phyloP scores from a whole-genome alignment of 1,140 invertebrate genomes.

The Thalassaphorura encarpata region DNA sequence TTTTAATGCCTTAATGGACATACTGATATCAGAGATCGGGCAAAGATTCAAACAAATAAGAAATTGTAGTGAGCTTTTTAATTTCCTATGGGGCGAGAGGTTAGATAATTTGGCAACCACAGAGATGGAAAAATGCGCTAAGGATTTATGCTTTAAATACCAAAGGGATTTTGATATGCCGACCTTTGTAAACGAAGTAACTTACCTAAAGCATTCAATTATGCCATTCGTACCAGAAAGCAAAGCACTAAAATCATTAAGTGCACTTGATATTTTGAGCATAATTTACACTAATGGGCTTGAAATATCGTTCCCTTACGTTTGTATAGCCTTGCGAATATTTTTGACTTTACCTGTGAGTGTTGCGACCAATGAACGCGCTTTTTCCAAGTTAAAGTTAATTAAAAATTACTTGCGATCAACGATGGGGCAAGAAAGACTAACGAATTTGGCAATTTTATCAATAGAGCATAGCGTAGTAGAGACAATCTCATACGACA shows the following conservation, averaged over 20 bases:
- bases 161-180: background rate
- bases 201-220: background rate
- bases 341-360: background rate
- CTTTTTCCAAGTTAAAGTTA: background rate
- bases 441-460: too few species aligned
- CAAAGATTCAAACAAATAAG: background rate
- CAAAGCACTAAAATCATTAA: background rate
- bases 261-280: background rate
- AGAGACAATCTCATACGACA: too few species aligned
- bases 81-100: background rate
- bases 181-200: background rate
- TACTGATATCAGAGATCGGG: background rate
- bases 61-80: background rate
- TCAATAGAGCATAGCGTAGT: too few species aligned
- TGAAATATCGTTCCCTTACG: background rate
- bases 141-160: background rate
- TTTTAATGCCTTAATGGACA: background rate
- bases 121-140: background rate
- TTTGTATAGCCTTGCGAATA: background rate
- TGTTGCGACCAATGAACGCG: background rate
- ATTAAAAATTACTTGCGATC: background rate
- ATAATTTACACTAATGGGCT: background rate
- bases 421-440: too few species aligned
- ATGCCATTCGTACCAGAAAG: background rate
- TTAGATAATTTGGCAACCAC: background rate